Evolutionary conservation across 2,888 invertebrate genomes (phyloP), one percentile per base, ranked within the genome.

Genomic region (Dryobotodes eremita): DNA sequence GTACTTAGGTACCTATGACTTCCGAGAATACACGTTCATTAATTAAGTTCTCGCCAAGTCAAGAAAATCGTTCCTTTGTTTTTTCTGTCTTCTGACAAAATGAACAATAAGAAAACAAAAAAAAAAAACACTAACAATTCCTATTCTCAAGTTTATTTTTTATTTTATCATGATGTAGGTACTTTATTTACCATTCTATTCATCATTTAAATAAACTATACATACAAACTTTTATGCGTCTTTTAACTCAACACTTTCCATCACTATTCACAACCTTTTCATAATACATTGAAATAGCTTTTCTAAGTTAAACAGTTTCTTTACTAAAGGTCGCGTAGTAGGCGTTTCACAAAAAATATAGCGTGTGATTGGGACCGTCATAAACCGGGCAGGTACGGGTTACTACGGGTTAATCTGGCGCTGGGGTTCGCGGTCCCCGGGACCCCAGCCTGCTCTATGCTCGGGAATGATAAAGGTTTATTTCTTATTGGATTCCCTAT

Each of bases 281-380:
- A 53, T 79, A 88, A 79, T 77, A 79, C 69, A 77, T 74, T 68
- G 71, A 59, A 84, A 84, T 70, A 66, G 74, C 74, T 78, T 79
- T 80, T 75, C 53, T 26, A 72, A 79, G 71, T 86, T 84, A 75
- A 80, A 83, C 71, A 75, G 76, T 87, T 85, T 71, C 86, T 79
- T 76, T 77, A 59, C 48, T 74, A 66, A 78, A 78, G 77, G 85
- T 75, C 79, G 70, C 64, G 26, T 69, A 26, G 68, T 57, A 71
- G 70, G 65, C 50, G 64, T 65, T 74, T 80, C 75, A 75, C 75
- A 75, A 80, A 83, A 85, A 83, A 85, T 87, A 77, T 83, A 78
- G 77, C 72, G 75, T 85, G 80, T 71, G 88, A 80, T 85, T 85
- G 88, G 65, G 83, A 83, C 86, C 86, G 80, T 88, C 86, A 72